Evolutionary conservation across 2,797 vertebrate species (phyloP).

Genomic region (Eleutherodactylus coqui): DNA sequence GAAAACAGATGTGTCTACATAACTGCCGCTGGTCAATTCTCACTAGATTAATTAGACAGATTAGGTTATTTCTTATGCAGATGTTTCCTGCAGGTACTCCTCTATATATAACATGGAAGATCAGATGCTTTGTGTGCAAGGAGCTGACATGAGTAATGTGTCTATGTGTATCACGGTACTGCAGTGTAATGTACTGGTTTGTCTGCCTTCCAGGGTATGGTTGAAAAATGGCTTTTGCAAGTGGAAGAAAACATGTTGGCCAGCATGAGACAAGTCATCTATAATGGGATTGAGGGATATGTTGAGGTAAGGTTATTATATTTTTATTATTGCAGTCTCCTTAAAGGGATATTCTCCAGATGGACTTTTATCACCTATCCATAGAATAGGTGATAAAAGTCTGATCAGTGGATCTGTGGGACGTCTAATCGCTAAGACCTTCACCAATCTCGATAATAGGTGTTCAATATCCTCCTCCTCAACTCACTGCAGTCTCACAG

Average conservation of each 20-base stretch:
- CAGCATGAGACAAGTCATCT: constrained; percentile 83
- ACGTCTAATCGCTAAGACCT: too few species aligned
- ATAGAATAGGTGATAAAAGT: too few species aligned
- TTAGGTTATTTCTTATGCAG: not conserved
- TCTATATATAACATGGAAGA: not conserved
- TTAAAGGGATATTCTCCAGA: too few species aligned
- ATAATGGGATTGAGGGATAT: constrained; percentile 81
- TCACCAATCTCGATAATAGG: too few species aligned
- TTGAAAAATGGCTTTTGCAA: constrained; percentile 93
- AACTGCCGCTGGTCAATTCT: not conserved
- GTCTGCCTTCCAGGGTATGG: constrained; percentile 84
- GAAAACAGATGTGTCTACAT: not conserved
- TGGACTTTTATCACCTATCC: too few species aligned
- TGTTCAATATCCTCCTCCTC: too few species aligned
- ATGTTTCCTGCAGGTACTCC: not conserved
- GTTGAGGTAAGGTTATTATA: constrained; percentile 74
- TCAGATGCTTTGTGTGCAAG: not conserved
- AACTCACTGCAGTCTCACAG: too few species aligned
- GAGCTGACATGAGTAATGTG: not conserved
- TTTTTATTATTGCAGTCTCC: not conserved
- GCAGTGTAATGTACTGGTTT: constrained; percentile 35
- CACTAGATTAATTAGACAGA: constrained; percentile 16
- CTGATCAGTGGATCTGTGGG: too few species aligned
- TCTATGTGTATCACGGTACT: not conserved
- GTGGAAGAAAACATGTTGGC: constrained; percentile 88